phyloP scores from a whole-genome alignment of 1,140 invertebrate genomes.

The Leptinotarsa texana region DNA sequence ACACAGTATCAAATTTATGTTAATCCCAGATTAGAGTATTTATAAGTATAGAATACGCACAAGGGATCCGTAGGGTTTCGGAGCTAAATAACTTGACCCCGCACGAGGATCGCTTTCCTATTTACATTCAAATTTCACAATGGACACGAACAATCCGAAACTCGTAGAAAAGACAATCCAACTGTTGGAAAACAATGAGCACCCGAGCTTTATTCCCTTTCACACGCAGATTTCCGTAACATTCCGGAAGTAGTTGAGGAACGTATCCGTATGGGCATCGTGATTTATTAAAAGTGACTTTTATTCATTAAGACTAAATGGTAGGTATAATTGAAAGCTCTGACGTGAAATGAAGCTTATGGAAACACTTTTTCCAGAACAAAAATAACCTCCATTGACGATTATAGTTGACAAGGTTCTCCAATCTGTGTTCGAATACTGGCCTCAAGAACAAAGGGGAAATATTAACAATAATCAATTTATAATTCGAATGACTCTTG shows the following conservation, averaged over 20 bases:
- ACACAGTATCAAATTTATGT: not conserved
- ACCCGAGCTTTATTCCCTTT: not conserved
- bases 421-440: too few relatives aligned
- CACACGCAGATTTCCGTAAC: not conserved
- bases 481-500: too few relatives aligned
- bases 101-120: slow-evolving; percentile 3
- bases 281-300: too few relatives aligned
- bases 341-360: too few relatives aligned
- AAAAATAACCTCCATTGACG: too few relatives aligned
- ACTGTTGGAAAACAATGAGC: slow-evolving; percentile 5
- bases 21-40: slow-evolving; percentile 6
- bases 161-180: not conserved
- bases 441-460: too few relatives aligned
- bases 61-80: not conserved
- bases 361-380: too few relatives aligned
- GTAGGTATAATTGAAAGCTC: too few relatives aligned
- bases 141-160: not conserved
- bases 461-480: too few relatives aligned
- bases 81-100: slow-evolving; percentile 4
- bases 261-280: too few relatives aligned
- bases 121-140: slow-evolving; percentile 7
- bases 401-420: too few relatives aligned
- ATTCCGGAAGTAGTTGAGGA: not conserved
- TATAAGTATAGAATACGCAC: not conserved
- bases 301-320: too few relatives aligned